These are phyloP conservation scores for Ecliptopera silaceata DNA, from an alignment of 2,888 invertebrate genomes.

Conservation along the genomic window DNA sequence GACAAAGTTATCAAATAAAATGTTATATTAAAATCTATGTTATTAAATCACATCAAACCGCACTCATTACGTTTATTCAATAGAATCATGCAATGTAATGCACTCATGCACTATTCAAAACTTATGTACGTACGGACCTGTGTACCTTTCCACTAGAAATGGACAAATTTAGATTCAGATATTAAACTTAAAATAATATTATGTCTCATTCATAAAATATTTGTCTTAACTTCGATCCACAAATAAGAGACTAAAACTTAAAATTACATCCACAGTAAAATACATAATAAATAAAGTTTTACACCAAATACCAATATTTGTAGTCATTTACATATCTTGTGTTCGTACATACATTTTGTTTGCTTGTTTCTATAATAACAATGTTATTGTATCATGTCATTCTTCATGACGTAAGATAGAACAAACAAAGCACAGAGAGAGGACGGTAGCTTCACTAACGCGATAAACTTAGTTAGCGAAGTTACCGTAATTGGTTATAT, in stretches of 20 bases:
- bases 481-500: constrained; percentile 35
- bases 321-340: constrained; percentile 30
- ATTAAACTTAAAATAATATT: constrained; percentile 64
- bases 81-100: constrained; percentile 74
- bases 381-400: constrained; percentile 39
- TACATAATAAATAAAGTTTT: constrained; percentile 51
- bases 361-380: constrained; percentile 55
- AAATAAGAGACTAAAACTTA: constrained; percentile 48
- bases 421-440: constrained; percentile 26
- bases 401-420: constrained; percentile 36
- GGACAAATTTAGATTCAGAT: constrained; percentile 54
- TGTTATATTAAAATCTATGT: constrained; percentile 28
- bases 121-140: constrained; percentile 66
- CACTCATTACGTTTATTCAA: constrained; percentile 56
- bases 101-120: constrained; percentile 62
- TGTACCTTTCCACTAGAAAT: constrained; percentile 55
- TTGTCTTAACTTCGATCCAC: constrained; percentile 41
- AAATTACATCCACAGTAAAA: constrained; percentile 50
- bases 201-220: constrained; percentile 59
- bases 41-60: constrained; percentile 54
- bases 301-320: constrained; percentile 46
- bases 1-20: constrained; percentile 34
- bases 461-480: constrained; percentile 10
- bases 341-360: constrained; percentile 63
- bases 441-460: constrained; percentile 33